Base-by-base conservation (phyloP, 2,113 vertebrate species). In the Emberiza fucata region DNA sequence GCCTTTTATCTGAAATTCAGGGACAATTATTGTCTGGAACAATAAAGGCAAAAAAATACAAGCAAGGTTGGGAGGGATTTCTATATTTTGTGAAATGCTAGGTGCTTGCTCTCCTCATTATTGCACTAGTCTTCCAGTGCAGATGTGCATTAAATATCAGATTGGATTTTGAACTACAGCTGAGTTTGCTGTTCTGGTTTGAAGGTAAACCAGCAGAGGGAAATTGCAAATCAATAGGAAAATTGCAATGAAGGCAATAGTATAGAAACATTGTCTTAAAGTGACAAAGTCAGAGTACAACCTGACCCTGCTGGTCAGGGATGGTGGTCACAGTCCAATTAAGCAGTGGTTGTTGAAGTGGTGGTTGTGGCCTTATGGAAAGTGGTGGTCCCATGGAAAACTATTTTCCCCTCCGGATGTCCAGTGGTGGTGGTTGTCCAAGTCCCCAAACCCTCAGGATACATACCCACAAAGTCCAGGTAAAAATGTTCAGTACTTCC, bases 241-340 rank as follows among this genome's bases (percentile, higher is more conserved):
- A 56, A 47, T n/a, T 56, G 8, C 22, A 40, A 24, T 24, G 14
- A 56, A 65, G 28, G 5, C 0, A 1, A 28, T 15, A n/a, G 12
- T 15, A 28, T 20, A 48, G n/a, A 73, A 40, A 40, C 6, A 15
- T 3, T 65, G 14, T 8, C 12, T 65, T 19, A n/a, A 65, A 40
- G 8, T 9, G 19, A 18, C 40, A 14, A 27, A 27, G 22, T 33
- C 51, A 54, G 69, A 64, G 12, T 12, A 23, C 40, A n/a, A 5
- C 12, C 59, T n/a, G 28, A 23, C 14, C 81, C 28, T 28, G 8
- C 15, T 6, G 6, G 28, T 54, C 28, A 27, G n/a, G 28, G n/a
- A 17, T 27, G 19, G 14, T 40, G 42, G 10, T 24, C 2, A 0
- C 50, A 20, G n/a, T 15, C 7, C 1, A 0, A 3, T 56, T 12